Evolutionary conservation across 37 sponge, comb jelly and placozoan species (phyloP).

Genomic region (Ephydatia muelleri): DNA sequence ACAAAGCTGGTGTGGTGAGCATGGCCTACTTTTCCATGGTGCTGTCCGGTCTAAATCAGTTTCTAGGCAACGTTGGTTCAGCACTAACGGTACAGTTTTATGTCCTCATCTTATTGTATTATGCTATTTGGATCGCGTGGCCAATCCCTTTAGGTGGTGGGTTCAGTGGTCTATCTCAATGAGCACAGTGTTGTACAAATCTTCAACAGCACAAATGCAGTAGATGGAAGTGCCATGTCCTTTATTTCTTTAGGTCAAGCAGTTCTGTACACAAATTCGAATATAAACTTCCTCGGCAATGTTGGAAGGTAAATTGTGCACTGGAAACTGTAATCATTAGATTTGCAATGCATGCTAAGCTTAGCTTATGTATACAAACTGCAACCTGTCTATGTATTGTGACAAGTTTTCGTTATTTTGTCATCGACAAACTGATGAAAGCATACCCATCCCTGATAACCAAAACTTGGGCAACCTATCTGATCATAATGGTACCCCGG

Average conservation of each 20-base stretch:
- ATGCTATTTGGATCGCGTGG: too few species aligned
- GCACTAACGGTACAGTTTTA: neutral
- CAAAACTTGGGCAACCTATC: too few species aligned
- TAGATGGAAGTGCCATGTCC: neutral
- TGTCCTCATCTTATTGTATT: too few species aligned
- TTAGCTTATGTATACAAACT: too few species aligned
- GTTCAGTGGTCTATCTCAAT: neutral
- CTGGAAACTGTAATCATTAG: too few species aligned
- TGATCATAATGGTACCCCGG: too few species aligned
- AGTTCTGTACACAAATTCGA: neutral
- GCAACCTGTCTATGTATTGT: too few species aligned
- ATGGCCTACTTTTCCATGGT: neutral
- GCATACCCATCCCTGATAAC: too few species aligned
- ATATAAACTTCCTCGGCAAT: neutral
- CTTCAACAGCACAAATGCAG: neutral
- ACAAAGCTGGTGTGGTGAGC: neutral
- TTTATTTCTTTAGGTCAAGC: slow-evolving; percentile 5
- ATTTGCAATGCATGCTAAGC: too few species aligned
- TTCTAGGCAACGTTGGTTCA: neutral
- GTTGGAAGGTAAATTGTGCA: neutral
- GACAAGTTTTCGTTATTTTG: too few species aligned
- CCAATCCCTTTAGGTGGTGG: neutral
- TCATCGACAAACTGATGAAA: too few species aligned
- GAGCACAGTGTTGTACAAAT: neutral
- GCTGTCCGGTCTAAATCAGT: neutral